A percentile compares a stretch with the other conserved stretches of the same genome.
phyloP scores from a whole-genome alignment of 2,888 invertebrate species.

The Orthonevra nobilis region DNA sequence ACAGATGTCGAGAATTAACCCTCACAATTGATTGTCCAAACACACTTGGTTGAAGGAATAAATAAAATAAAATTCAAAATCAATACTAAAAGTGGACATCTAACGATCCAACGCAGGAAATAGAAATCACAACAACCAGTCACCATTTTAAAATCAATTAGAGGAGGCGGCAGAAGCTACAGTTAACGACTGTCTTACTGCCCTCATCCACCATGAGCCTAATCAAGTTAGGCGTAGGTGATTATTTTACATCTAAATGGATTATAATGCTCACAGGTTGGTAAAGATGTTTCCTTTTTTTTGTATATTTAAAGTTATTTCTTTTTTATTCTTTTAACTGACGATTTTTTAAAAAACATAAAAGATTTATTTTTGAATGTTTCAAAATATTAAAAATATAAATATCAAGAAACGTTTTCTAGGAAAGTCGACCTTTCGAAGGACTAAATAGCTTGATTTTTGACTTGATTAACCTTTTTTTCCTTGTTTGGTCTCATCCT shows the following conservation, averaged over 20 bases:
- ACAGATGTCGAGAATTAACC: constrained; percentile 41
- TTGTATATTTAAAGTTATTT: constrained; percentile 8
- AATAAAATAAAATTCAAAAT: too few species aligned
- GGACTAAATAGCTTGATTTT: too few species aligned
- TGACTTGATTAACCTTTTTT: too few species aligned
- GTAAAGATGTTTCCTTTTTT: constrained; percentile 58
- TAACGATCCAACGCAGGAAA: constrained; percentile 14
- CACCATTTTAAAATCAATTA: not conserved
- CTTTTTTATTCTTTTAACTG: not conserved
- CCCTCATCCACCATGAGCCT: constrained; percentile 50
- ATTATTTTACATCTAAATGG: constrained; percentile 72
- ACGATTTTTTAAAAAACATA: too few species aligned
- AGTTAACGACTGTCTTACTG: not conserved
- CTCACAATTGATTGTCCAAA: constrained; percentile 44
- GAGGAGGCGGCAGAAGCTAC: constrained; percentile 13
- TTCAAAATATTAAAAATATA: not conserved
- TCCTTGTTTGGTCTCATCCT: too few species aligned
- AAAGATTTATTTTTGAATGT: not conserved
- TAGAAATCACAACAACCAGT: constrained; percentile 9
- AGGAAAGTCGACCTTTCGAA: constrained; percentile 57
- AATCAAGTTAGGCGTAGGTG: constrained; percentile 58
- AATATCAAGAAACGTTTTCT: constrained; percentile 44
- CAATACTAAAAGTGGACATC: constrained; percentile 44
- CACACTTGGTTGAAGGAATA: constrained; percentile 26
- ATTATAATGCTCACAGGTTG: constrained; percentile 77